Base-by-base conservation (phyloP, 2,113 vertebrate species). In the Ctenomys sociabilis region DNA sequence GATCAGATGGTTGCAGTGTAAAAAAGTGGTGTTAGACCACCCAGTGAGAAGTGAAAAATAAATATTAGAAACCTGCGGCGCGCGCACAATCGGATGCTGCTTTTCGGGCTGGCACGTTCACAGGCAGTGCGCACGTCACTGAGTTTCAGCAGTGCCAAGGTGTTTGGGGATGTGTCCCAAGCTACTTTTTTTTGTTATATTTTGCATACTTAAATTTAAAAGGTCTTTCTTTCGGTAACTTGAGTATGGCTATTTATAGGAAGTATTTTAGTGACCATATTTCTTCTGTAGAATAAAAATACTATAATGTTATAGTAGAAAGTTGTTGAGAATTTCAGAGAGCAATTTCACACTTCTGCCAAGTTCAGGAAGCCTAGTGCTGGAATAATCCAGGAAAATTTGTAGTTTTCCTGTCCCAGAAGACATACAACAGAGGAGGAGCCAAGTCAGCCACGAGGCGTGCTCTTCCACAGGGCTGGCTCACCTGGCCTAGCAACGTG, bases 21-120 rank as follows among this genome's bases (percentile, higher is more conserved):
- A 59, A 97, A 97, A 97, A 94, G 90, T 94, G 78, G 85, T 82
- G 94, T 57, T 86, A 85, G 94, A 97, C 94, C 94, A 97, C 95
- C 97, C 80, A 97, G 43, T 1, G 97, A 85, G 92, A 91, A 96
- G 88, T 97, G 86, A 96, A 97, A n/a, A 85, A 92, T 96, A 89
- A 95, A 96, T 96, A 54, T 83, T 90, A 77, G 90, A 81, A 96
- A 73, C 91, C 64, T 4, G 73, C 92, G 82, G 12, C 28, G 64
- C 7, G 7, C 61, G 75, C 57, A 52, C 68, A 83, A 43, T 54
- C 9, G 13, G n/a, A 5, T 30, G 14, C 81, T 83, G n/a, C 43
- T 93, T 91, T 86, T 68, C 81, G 88, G 82, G 84, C 66, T 73
- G 87, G 52, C 85, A 12, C 84, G 97, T 96, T 45, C 75, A 85